These are phyloP conservation scores for Arrhopalites spinosus DNA, from an alignment of 2,888 invertebrate species.

Conservation along the genomic window DNA sequence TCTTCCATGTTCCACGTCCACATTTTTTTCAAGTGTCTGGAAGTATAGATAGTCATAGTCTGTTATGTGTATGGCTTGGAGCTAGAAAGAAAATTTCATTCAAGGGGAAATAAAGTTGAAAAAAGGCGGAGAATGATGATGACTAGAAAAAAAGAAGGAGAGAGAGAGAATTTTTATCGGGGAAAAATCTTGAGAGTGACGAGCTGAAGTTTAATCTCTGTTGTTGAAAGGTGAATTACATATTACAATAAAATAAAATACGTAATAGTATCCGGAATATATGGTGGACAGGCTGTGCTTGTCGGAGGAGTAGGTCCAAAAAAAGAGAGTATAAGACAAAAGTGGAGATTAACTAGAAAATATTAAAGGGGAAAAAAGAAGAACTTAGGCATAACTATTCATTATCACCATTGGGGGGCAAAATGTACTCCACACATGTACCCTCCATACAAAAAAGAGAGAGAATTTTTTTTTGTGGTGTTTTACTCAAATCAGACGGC, in stretches of 20 bases:
- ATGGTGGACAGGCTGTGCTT: too few species aligned
- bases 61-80: neutral
- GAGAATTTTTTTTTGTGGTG: constrained; percentile 19
- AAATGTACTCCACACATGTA: constrained; percentile 5
- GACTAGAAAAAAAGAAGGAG: neutral
- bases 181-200: neutral
- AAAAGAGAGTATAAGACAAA: constrained; percentile 19
- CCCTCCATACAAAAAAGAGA: too few species aligned
- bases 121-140: constrained; percentile 7
- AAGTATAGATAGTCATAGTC: too few species aligned
- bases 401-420: constrained; percentile 53
- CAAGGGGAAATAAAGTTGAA: neutral
- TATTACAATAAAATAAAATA: neutral
- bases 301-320: neutral
- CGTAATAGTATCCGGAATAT: too few species aligned
- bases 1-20: too few species aligned
- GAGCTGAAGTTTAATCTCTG: constrained; percentile 24
- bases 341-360: constrained; percentile 33
- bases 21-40: too few species aligned
- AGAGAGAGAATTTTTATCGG: neutral
- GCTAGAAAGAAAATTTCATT: neutral
- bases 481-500: constrained; percentile 28
- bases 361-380: constrained; percentile 41
- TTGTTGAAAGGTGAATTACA: constrained; percentile 28
- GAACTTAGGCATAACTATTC: constrained; percentile 50